Evolutionary conservation across 2,888 invertebrate species (phyloP), one percentile per base, ranked within the genome.

Genomic region (Spisula solida): DNA sequence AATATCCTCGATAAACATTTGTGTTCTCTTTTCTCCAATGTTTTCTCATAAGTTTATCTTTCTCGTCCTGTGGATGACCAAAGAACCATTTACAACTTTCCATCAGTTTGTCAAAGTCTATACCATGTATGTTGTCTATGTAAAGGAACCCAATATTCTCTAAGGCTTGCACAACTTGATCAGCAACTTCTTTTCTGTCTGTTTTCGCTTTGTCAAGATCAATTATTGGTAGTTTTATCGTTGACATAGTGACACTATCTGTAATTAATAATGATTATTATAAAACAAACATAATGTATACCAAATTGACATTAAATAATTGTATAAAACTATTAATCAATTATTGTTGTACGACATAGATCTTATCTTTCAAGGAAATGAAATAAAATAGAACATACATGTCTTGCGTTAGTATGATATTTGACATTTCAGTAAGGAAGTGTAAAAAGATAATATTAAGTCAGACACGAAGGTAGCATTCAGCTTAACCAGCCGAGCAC

Each of bases 1-100:
- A 95, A 88, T 93, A 95, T 0, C 95, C 95, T 10, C 95, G 90
- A 84, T 94, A 95, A 0, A 93, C 90, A 84, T 94, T 94, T 16
- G 66, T 34, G 48, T 93, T 93, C 18, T 91, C 88, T 0, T 91
- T 86, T 34, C 93, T 93, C 93, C 94, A 82, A 25, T 82, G 82
- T 18, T 93, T 92, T 66, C 93, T 89, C 34, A 92, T 81, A 31
- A 94, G 70, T 20, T 66, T 80, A n/a, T 90, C 75, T 85, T 93
- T 94, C 12, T 86, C 88, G 48, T 93, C 92, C 25, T 89, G 83
- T 0, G 93, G 89, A 51, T 88, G 89, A 8, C 82, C 83, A 70
- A 95, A 95, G 85, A 94, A 95, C 93, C 94, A 94, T 31, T 88
- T 86, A 79, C 93, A 92, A 41, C 90, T 78, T 34, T 92, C 89